A percentile compares a stretch with the other conserved stretches of the same genome.
phyloP scores from a whole-genome alignment of 2,888 invertebrate species.

The Volucella inanis region DNA sequence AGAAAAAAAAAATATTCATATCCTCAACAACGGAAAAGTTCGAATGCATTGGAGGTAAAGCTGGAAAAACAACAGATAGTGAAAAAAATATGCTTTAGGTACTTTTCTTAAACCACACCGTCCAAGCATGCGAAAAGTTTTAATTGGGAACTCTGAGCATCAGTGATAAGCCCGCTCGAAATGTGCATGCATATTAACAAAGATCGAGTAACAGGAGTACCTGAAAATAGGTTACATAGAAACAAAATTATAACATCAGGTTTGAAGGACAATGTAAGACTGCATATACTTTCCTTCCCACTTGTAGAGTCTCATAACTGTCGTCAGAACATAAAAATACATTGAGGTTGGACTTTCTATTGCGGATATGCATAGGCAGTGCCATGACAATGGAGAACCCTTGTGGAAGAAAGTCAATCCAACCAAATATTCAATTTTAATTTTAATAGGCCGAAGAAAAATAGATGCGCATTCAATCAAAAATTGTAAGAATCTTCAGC shows the following conservation, averaged over 20 bases:
- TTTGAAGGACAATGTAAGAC: background rate
- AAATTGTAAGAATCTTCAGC: background rate
- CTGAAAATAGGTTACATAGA: background rate
- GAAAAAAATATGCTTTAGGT: too few relatives aligned
- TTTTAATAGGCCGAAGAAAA: background rate
- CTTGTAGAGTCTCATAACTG: too few relatives aligned
- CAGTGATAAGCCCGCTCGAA: conserved; percentile 6
- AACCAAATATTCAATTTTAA: too few relatives aligned
- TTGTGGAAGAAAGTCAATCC: too few relatives aligned
- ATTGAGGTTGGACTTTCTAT: too few relatives aligned
- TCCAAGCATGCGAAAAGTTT: conserved; percentile 10
- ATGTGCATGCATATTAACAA: background rate
- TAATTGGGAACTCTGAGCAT: conserved; percentile 9
- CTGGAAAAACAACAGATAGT: too few relatives aligned
- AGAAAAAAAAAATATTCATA: too few relatives aligned
- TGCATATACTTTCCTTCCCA: background rate
- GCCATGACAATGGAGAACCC: too few relatives aligned
- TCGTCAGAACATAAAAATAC: too few relatives aligned
- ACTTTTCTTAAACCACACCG: background rate
- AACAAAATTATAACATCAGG: background rate
- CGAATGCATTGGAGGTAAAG: too few relatives aligned
- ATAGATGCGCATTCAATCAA: background rate
- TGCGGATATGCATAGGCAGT: too few relatives aligned
- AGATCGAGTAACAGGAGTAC: conserved; percentile 1
- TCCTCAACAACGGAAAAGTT: too few relatives aligned